These are phyloP conservation scores for Anastrepha ludens DNA, from an alignment of 1,140 invertebrate genomes.

Conservation along the genomic window DNA sequence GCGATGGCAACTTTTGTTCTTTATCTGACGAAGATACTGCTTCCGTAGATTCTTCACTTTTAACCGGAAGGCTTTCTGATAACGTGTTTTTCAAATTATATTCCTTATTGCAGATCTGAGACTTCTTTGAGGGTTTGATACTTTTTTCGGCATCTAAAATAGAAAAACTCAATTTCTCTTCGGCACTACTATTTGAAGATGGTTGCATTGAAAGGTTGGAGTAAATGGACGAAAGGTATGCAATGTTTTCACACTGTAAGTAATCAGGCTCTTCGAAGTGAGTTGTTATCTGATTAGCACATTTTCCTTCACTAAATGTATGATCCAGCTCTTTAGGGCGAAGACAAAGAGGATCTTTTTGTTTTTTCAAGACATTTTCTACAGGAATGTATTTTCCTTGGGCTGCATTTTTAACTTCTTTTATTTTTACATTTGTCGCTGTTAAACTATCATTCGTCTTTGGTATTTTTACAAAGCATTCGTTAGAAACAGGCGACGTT, in stretches of 20 bases:
- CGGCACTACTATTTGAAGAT: slow-evolving; percentile 46
- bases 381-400: not conserved
- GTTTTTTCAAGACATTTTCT: not conserved
- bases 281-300: not conserved
- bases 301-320: not conserved
- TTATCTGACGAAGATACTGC: not conserved
- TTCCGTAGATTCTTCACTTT: not conserved
- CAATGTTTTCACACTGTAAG: not conserved
- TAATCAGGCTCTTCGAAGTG: not conserved
- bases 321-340: not conserved
- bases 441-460: not conserved
- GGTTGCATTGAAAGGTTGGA: not conserved
- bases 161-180: not conserved
- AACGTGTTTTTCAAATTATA: not conserved
- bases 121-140: not conserved
- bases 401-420: not conserved
- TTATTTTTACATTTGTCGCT: not conserved
- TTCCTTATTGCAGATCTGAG: not conserved
- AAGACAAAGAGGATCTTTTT: not conserved
- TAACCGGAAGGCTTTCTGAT: not conserved
- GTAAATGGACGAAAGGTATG: not conserved
- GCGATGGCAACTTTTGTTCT: not conserved
- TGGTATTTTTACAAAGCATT: not conserved
- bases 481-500: slow-evolving; percentile 6
- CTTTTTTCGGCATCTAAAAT: not conserved